These are phyloP conservation scores for Argyrosomus regius DNA, from an alignment of 2,797 vertebrate species.

Conservation along the genomic window DNA sequence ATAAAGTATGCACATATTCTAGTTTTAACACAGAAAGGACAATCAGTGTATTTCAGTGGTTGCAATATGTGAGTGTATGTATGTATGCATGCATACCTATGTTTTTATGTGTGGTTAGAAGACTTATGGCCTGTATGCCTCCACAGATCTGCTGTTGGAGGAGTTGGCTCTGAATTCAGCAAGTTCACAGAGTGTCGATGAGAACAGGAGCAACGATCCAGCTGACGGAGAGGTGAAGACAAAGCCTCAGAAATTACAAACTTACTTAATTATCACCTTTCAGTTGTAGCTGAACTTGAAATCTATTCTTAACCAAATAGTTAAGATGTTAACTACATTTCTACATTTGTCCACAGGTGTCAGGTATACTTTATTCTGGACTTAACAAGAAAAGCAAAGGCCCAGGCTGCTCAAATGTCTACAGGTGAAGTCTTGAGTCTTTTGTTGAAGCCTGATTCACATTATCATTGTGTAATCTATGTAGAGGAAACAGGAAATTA, in stretches of 20 bases:
- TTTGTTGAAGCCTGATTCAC: not conserved
- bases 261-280: not conserved
- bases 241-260: not conserved
- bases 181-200: conserved; percentile 12
- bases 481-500: conserved; percentile 1
- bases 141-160: conserved; percentile 80
- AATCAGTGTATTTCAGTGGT: not conserved
- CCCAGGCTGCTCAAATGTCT: conserved; percentile 50
- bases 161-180: conserved; percentile 73
- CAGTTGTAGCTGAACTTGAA: not conserved
- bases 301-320: not conserved
- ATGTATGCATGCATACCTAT: not conserved
- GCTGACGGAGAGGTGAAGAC: conserved; percentile 59
- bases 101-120: conserved; percentile 8
- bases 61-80: conserved; percentile 2
- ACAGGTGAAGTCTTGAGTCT: conserved; percentile 74
- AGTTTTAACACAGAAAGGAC: not conserved
- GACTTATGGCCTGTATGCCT: conserved; percentile 20
- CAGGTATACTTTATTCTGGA: conserved; percentile 12
- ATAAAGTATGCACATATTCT: not conserved
- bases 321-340: not conserved
- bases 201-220: conserved; percentile 19
- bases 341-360: conserved; percentile 45
- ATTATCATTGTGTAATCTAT: not conserved
- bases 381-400: conserved; percentile 26